phyloP scores from a whole-genome alignment of 2,888 invertebrate species.

The Notodonta ziczac region DNA sequence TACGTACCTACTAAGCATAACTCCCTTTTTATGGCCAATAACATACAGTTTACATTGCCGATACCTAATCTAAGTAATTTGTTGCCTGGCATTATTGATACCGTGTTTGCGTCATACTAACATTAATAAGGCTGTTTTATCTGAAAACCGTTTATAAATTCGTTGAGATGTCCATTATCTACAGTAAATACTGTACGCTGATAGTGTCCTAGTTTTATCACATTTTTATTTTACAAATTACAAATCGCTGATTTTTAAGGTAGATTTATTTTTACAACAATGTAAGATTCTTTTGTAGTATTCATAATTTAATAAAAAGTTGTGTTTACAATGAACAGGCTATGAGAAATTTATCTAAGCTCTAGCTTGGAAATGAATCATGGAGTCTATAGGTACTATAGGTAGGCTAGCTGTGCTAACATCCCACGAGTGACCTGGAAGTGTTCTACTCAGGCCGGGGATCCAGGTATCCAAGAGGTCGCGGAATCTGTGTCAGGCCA shows the following conservation, averaged over 20 bases:
- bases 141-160: conserved; percentile 10
- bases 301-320: no score
- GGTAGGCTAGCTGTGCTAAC: conserved; percentile 3
- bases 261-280: no score
- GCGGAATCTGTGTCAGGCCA: conserved; percentile 49
- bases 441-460: conserved; percentile 1
- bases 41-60: background rate
- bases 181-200: background rate
- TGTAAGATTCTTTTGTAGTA: no score
- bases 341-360: no score
- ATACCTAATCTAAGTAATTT: conserved; percentile 23
- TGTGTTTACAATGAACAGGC: no score
- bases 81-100: conserved; percentile 13
- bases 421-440: no score
- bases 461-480: conserved; percentile 43
- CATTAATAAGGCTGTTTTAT: conserved; percentile 28
- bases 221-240: background rate
- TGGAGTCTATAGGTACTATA: conserved; percentile 7
- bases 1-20: no score
- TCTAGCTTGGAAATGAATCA: background rate
- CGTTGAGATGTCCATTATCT: background rate
- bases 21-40: background rate
- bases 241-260: no score
- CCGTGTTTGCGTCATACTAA: conserved; percentile 28
- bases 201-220: background rate